Evolutionary conservation across 2,888 invertebrate genomes (phyloP).

Genomic region (Xanthorhoe spadicearia): DNA sequence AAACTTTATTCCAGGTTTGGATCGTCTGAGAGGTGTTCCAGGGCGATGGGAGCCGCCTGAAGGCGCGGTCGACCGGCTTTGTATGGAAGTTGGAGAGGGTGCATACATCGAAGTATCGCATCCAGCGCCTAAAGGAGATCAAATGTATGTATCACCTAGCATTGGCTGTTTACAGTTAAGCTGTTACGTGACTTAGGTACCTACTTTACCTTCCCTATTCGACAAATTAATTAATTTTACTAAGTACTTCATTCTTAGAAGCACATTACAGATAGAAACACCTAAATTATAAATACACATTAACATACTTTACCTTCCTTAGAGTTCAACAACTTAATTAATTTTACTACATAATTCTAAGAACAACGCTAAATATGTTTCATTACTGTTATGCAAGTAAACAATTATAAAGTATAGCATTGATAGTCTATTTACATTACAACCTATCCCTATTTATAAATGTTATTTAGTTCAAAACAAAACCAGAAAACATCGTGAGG

Average conservation of each 20-base stretch:
- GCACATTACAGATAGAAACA: background rate
- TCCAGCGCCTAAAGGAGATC: slow-evolving; percentile 86
- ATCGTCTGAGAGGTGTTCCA: slow-evolving; percentile 70
- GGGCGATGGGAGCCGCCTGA: slow-evolving; percentile 90
- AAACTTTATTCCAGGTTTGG: slow-evolving; percentile 56
- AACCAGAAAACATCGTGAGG: too few species aligned
- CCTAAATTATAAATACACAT: background rate
- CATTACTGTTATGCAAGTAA: background rate
- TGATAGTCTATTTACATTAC: background rate
- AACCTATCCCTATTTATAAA: slow-evolving; percentile 19
- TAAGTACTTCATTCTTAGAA: too few species aligned
- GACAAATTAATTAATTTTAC: too few species aligned
- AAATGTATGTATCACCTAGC: slow-evolving; percentile 65
- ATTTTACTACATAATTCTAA: background rate
- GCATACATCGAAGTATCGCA: slow-evolving; percentile 97
- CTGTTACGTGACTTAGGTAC: too few species aligned
- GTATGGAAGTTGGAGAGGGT: slow-evolving; percentile 95
- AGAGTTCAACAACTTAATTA: background rate
- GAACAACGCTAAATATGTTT: background rate
- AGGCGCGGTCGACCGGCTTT: slow-evolving; percentile 92
- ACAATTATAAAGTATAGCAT: background rate
- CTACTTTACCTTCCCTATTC: too few species aligned
- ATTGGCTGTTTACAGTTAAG: too few species aligned
- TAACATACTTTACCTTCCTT: background rate
- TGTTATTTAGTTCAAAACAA: too few species aligned